phyloP scores from a whole-genome alignment of 1,140 invertebrate species.

The Platyscapa corneri region DNA sequence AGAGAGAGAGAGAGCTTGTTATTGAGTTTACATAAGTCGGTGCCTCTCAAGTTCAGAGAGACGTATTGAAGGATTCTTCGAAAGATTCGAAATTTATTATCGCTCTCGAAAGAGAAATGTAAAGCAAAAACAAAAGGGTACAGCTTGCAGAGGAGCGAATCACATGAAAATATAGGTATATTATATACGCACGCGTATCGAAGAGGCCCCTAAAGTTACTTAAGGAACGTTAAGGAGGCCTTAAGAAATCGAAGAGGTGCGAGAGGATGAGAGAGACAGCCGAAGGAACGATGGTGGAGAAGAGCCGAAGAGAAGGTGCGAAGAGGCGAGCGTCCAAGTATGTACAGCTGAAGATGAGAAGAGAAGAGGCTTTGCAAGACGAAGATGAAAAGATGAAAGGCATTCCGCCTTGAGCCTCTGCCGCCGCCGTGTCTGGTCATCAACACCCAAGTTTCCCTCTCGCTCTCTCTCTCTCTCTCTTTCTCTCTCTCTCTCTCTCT shows the following conservation, averaged over 20 bases:
- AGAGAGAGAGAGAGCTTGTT: neutral
- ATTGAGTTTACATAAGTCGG: conserved; percentile 31
- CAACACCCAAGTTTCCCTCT: conserved; percentile 60
- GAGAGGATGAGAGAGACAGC: neutral
- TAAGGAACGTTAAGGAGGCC: conserved; percentile 50
- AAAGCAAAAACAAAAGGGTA: conserved; percentile 18
- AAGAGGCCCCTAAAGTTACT: conserved; percentile 47
- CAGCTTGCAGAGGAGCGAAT: conserved; percentile 19
- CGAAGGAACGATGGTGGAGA: conserved; percentile 12
- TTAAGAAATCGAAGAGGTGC: conserved; percentile 34
- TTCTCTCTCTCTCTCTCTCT: conserved; percentile 33
- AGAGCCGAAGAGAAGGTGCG: conserved; percentile 44
- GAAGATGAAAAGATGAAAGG: conserved; percentile 66
- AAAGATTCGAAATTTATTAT: conserved; percentile 50
- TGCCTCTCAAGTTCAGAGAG: neutral
- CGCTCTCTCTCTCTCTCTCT: conserved; percentile 20
- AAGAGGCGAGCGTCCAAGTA: conserved; percentile 39
- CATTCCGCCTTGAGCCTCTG: conserved; percentile 59
- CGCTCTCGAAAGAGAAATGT: conserved; percentile 32
- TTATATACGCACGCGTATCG: conserved; percentile 33
- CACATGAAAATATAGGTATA: conserved; percentile 40
- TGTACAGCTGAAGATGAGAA: conserved; percentile 7
- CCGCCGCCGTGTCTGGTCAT: conserved; percentile 65
- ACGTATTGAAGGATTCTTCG: conserved; percentile 15
- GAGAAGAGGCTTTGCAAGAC: conserved; percentile 43